Evolutionary conservation across 2,888 invertebrate genomes (phyloP).

Genomic region (Brachyptera risi): DNA sequence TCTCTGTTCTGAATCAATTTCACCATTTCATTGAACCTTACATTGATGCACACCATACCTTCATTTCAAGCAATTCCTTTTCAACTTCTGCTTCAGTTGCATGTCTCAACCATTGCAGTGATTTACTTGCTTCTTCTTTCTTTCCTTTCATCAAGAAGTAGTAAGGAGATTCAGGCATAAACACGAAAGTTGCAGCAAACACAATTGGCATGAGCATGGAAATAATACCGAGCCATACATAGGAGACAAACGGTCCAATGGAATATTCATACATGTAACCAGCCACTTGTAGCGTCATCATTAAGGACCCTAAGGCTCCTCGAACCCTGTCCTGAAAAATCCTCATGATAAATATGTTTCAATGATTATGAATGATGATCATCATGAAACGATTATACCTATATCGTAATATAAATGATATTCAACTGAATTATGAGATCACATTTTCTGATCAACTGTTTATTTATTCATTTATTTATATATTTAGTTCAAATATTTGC

Average conservation of each 20-base stretch:
- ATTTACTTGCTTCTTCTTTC: conserved; percentile 56
- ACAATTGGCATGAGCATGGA: conserved; percentile 59
- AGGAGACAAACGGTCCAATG: conserved; percentile 67
- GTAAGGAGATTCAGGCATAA: conserved; percentile 80
- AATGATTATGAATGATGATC: too few relatives aligned
- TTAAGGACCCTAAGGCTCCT: conserved; percentile 75
- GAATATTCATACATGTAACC: conserved; percentile 67
- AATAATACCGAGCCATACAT: conserved; percentile 56
- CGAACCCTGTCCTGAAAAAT: conserved; percentile 72
- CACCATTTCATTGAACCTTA: too few relatives aligned
- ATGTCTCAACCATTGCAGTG: conserved; percentile 64
- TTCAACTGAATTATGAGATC: too few relatives aligned
- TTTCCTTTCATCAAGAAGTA: conserved; percentile 58
- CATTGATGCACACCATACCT: too few relatives aligned
- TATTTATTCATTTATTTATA: too few relatives aligned
- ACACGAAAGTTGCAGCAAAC: conserved; percentile 58
- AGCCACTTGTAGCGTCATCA: conserved; percentile 65
- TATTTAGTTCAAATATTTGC: too few relatives aligned
- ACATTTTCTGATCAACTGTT: too few relatives aligned
- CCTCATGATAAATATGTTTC: too few relatives aligned
- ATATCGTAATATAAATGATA: too few relatives aligned
- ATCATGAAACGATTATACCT: too few relatives aligned
- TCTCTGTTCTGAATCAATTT: too few relatives aligned
- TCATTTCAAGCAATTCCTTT: conserved; percentile 58
- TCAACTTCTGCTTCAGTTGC: conserved; percentile 56